A percentile compares a stretch with the other conserved stretches of the same genome.
Conservation (phyloP, 1,140 invertebrate species). For the Galleria mellonella region DNA sequence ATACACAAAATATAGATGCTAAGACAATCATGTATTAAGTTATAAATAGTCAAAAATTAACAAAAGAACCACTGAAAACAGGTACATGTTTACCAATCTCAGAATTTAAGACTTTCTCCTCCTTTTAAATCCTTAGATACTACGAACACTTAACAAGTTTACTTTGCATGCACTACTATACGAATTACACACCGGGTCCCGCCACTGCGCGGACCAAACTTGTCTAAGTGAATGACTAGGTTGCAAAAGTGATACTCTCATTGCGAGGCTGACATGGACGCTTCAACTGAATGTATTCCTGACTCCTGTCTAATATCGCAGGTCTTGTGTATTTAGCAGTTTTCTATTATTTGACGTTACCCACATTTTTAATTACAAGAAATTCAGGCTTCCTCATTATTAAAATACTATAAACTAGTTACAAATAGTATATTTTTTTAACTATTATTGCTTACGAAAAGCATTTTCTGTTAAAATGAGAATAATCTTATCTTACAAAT, state of each 20-base stretch:
- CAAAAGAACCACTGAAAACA: constrained; percentile 71
- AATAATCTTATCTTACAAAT: constrained; percentile 27
- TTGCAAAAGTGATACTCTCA: constrained; percentile 50
- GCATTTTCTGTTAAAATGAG: constrained; percentile 25
- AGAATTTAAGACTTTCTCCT: constrained; percentile 59
- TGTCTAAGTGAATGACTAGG: constrained; percentile 69
- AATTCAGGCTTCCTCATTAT: neutral
- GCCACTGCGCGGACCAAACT: constrained; percentile 29
- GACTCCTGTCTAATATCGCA: constrained; percentile 13
- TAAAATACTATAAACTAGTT: constrained; percentile 20
- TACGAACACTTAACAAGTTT: constrained; percentile 69
- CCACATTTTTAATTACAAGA: neutral
- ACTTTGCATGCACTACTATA: constrained; percentile 63
- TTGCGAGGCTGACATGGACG: constrained; percentile 24
- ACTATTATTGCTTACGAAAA: constrained; percentile 28
- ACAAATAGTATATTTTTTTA: constrained; percentile 21
- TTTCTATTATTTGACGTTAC: neutral
- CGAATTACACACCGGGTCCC: constrained; percentile 44
- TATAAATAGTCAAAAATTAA: constrained; percentile 73
- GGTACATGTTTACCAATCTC: constrained; percentile 70
- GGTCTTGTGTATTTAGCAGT: neutral
- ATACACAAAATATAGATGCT: constrained; percentile 52
- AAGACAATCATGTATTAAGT: constrained; percentile 72
- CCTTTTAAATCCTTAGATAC: constrained; percentile 62
- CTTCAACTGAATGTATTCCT: constrained; percentile 10